Evolutionary conservation across 2,113 vertebrate species (phyloP).

Genomic region (Oplegnathus fasciatus): DNA sequence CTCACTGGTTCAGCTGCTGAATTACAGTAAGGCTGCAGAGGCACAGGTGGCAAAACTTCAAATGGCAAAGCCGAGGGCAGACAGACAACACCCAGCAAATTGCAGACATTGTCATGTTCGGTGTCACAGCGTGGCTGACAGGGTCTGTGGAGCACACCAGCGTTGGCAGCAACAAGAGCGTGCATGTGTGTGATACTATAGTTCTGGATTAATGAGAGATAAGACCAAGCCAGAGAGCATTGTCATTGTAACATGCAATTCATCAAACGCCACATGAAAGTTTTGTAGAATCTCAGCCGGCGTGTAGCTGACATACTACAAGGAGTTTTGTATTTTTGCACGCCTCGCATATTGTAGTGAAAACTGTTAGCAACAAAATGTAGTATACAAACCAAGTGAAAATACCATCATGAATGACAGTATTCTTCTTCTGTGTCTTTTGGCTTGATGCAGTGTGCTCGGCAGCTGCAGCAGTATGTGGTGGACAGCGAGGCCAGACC

Average conservation of each 20-base stretch:
- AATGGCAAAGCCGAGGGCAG: slow-evolving; percentile 74
- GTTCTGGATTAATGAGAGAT: slow-evolving; percentile 76
- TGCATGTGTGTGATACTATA: slow-evolving; percentile 67
- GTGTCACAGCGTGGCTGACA: slow-evolving; percentile 78
- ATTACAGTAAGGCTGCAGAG: slow-evolving; percentile 63
- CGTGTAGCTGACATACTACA: slow-evolving; percentile 28
- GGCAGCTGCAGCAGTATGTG: slow-evolving; percentile 42
- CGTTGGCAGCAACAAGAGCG: slow-evolving; percentile 65
- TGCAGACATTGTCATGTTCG: slow-evolving; percentile 80
- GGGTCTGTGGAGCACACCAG: slow-evolving; percentile 67
- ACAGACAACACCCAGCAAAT: slow-evolving; percentile 78
- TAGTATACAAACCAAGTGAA: background rate
- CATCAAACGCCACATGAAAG: slow-evolving; percentile 46
- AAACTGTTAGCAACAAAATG: slow-evolving; percentile 9
- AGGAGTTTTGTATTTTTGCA: slow-evolving; percentile 4
- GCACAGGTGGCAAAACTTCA: slow-evolving; percentile 78
- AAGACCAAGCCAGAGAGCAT: slow-evolving; percentile 64
- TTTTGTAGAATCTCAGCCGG: slow-evolving; percentile 7
- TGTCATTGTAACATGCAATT: slow-evolving; percentile 39
- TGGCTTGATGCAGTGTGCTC: slow-evolving; percentile 9
- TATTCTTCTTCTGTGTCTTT: slow-evolving; percentile 12
- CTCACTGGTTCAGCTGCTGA: slow-evolving; percentile 70
- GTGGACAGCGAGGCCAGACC: slow-evolving; percentile 43
- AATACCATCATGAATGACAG: slow-evolving; percentile 7
- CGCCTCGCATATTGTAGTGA: background rate